Percentiles rank a stretch among this genome's conserved stretches.
These are phyloP conservation scores for Myopa tessellatipennis DNA, from an alignment of 2,888 invertebrate species.

Conservation along the genomic window DNA sequence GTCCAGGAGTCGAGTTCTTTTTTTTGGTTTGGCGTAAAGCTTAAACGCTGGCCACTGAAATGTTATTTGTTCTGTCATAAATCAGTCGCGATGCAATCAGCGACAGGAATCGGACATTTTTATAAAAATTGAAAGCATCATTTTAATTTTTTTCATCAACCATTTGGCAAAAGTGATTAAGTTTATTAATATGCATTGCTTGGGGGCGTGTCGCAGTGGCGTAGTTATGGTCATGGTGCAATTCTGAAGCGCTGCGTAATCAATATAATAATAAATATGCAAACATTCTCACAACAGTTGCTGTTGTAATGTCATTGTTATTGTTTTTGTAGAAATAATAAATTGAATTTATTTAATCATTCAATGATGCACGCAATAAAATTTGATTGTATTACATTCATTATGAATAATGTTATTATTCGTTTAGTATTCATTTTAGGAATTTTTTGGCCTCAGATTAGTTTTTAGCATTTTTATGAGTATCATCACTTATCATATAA, in stretches of 20 bases:
- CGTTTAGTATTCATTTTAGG: neutral
- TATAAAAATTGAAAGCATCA: slow-evolving; percentile 17
- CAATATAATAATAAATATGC: slow-evolving; percentile 4
- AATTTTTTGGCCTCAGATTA: neutral
- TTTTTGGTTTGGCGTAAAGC: too few species aligned
- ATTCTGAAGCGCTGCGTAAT: neutral
- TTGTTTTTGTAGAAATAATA: neutral
- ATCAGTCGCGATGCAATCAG: slow-evolving; percentile 1
- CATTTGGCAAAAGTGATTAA: slow-evolving; percentile 30
- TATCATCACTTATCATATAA: neutral
- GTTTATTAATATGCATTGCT: slow-evolving; percentile 29
- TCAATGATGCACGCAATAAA: too few species aligned
- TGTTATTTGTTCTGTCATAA: slow-evolving; percentile 7
- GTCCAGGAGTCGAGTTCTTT: neutral
- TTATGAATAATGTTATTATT: neutral
- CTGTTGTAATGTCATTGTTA: neutral
- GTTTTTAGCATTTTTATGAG: neutral
- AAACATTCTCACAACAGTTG: neutral
- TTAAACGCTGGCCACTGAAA: neutral
- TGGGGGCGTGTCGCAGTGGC: neutral
- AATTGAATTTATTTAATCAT: too few species aligned
- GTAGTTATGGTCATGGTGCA: neutral
- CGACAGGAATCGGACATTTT: slow-evolving; percentile 15
- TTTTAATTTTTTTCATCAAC: slow-evolving; percentile 12
- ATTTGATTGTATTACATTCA: neutral